A percentile compares a stretch with the other conserved stretches of the same genome.
Evolutionary conservation across 1,140 invertebrate genomes (phyloP).

Genomic region (Pollicipes pollicipes): DNA sequence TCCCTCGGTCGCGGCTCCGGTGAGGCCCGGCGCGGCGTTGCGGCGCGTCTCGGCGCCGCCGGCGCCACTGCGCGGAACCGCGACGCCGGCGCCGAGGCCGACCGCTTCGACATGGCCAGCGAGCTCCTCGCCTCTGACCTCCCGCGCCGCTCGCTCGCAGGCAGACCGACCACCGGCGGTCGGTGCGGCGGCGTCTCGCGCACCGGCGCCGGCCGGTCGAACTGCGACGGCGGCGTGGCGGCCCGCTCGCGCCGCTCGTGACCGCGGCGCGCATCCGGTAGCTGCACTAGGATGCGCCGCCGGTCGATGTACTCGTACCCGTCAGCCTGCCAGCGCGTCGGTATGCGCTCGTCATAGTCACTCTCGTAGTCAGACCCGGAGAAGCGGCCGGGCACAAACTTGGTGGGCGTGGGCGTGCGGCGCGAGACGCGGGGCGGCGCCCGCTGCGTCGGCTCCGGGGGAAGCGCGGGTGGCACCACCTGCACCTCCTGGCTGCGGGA

Average conservation of each 20-base stretch:
- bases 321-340: conserved; percentile 32
- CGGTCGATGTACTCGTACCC: conserved; percentile 3
- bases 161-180: background rate
- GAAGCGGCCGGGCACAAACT: conserved; percentile 49
- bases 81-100: too few relatives aligned
- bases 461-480: conserved; percentile 32
- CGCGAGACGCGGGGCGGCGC: conserved; percentile 22
- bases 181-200: background rate
- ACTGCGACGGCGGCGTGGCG: conserved; percentile 36
- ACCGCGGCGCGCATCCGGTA: background rate
- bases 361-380: conserved; percentile 52
- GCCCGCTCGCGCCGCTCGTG: conserved; percentile 3
- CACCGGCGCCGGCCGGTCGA: conserved; percentile 29
- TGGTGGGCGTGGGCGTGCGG: conserved; percentile 36
- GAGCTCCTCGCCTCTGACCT: too few relatives aligned
- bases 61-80: too few relatives aligned
- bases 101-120: too few relatives aligned
- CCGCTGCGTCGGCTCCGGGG: conserved; percentile 23
- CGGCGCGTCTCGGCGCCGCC: too few relatives aligned
- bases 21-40: too few relatives aligned
- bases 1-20: too few relatives aligned
- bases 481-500: conserved; percentile 11
- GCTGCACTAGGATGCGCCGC: background rate
- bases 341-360: conserved; percentile 44
- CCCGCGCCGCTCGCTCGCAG: too few relatives aligned